phyloP scores from a whole-genome alignment of 2,113 vertebrate genomes.

The Philantomba maxwellii region DNA sequence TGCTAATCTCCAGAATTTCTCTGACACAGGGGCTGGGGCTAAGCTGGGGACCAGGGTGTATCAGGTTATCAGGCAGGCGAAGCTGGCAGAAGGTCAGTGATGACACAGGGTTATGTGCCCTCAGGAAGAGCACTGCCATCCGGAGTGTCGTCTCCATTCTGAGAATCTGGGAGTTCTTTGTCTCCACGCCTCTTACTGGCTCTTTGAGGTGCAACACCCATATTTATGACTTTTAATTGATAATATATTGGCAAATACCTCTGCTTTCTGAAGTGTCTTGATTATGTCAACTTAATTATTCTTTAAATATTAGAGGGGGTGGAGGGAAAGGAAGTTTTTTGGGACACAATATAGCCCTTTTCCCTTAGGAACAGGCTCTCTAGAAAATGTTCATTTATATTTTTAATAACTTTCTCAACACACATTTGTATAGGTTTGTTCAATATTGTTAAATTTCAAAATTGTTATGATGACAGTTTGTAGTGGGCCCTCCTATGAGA shows the following conservation, averaged over 20 bases:
- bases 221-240: background rate
- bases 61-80: background rate
- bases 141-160: background rate
- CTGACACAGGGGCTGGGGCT: background rate
- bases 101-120: fast-evolving
- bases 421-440: background rate
- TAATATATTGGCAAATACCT: background rate
- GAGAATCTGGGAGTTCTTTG: background rate
- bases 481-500: background rate
- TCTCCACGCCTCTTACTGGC: background rate
- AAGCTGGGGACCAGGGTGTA: background rate
- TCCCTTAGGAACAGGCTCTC: background rate
- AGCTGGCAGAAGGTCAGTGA: background rate
- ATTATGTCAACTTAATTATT: background rate
- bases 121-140: background rate
- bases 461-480: background rate
- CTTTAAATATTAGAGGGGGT: background rate
- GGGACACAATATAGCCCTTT: background rate
- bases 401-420: background rate
- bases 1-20: background rate
- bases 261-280: background rate
- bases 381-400: background rate
- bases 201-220: background rate
- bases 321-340: background rate
- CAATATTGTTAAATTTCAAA: background rate